Conservation (phyloP, 2,113 vertebrate species). For the Rhinolophus ferrumequinum region DNA sequence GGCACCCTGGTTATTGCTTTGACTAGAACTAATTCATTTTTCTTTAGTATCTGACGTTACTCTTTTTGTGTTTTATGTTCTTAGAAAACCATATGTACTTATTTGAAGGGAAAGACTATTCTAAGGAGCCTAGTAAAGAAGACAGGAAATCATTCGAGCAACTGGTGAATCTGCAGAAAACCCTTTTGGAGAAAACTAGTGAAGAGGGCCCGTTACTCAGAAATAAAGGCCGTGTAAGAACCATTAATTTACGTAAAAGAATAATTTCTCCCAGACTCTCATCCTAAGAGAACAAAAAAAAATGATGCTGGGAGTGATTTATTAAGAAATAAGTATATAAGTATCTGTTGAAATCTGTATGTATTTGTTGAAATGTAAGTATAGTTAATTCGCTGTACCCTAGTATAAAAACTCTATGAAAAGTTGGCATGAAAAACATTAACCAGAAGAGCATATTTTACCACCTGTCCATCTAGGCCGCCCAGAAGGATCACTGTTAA, state of each 20-base stretch:
- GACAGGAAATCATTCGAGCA: constrained; percentile 90
- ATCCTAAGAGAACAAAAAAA: not conserved
- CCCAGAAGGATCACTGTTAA: not conserved
- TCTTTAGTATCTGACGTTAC: constrained; percentile 31
- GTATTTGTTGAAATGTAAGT: not conserved
- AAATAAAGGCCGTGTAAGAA: constrained; percentile 89
- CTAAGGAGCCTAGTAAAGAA: constrained; percentile 90
- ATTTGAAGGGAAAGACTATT: constrained; percentile 96
- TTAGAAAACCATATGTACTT: constrained; percentile 93
- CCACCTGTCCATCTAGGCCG: not conserved
- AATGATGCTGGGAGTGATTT: not conserved
- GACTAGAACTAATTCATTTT: not conserved
- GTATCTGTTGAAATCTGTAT: not conserved
- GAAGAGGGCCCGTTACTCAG: constrained; percentile 88
- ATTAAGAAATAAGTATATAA: constrained; percentile 36
- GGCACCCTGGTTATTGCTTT: not conserved
- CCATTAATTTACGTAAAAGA: not conserved
- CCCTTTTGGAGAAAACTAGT: constrained; percentile 73
- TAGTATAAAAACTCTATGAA: not conserved
- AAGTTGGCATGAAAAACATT: not conserved
- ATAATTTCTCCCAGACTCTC: not conserved
- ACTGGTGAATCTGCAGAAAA: constrained; percentile 89
- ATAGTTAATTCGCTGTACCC: not conserved
- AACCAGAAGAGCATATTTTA: not conserved
- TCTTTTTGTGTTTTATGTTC: constrained; percentile 64